A percentile compares a stretch with the other conserved stretches of the same genome.
Evolutionary conservation across 2,113 vertebrate species (phyloP).

Genomic region (Phainopepla nitens): DNA sequence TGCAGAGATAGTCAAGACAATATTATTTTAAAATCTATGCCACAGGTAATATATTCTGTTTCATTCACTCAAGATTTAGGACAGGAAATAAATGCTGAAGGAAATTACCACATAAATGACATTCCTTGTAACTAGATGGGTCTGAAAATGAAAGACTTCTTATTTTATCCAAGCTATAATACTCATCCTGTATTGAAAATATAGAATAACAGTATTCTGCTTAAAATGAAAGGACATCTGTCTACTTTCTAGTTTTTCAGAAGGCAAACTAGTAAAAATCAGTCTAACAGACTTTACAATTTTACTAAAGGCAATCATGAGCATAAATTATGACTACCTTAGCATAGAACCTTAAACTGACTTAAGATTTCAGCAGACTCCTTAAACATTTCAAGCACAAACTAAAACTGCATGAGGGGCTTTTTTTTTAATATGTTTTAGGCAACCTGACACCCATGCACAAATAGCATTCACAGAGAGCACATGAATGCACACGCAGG

Average conservation of each 20-base stretch:
- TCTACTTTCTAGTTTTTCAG: background rate
- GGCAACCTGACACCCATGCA: background rate
- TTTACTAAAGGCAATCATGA: background rate
- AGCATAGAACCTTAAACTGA: background rate
- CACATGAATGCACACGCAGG: background rate
- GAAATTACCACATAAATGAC: conserved; percentile 53
- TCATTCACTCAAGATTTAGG: conserved; percentile 22
- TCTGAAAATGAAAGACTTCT: background rate
- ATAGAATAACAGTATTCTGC: background rate
- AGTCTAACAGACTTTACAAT: background rate
- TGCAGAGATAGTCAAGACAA: background rate
- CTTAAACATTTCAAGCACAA: background rate
- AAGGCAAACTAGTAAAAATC: background rate
- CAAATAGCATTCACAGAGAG: background rate
- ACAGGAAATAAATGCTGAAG: conserved; percentile 39
- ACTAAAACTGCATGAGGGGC: background rate
- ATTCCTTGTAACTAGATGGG: conserved; percentile 29
- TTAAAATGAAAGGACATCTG: background rate
- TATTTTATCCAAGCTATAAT: background rate
- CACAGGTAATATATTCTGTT: conserved; percentile 21
- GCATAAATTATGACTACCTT: background rate
- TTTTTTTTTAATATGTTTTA: background rate
- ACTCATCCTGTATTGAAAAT: background rate
- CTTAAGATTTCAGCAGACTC: background rate
- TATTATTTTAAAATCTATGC: background rate